Evolutionary conservation across 2,888 invertebrate species (phyloP), one percentile per base, ranked within the genome.

Genomic region (Mongoloraphidia duomilia): DNA sequence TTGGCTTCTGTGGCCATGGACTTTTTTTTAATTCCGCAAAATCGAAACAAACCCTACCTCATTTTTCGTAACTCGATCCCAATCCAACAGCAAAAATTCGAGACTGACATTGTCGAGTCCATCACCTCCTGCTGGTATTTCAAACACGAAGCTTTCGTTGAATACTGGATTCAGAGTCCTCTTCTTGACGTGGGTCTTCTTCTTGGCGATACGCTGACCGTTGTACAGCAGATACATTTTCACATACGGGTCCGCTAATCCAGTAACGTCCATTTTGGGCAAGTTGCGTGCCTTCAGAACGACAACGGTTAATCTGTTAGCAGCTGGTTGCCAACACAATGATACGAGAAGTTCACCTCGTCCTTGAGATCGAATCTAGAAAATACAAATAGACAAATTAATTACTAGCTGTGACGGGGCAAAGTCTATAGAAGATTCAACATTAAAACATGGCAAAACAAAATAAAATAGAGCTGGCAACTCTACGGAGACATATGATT

Each of bases 121-220:
- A 57, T 85, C 87, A 40, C 79, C 78, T 47, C 78, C 77, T 64
- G 72, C 78, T 13, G 93, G 95, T 56, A 97, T 89, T 61, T 97
- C 96, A 66, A 97, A 97, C 48, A 94, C 90, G 70, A 98, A 96
- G 47, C 94, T 94, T 71, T 98, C 97, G 73, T 98, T 98, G 76
- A 95, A 98, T 49, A 98, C 95, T 0, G 97, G 98, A 72, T 93
- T 94, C 59, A 95, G 74, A 1, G 97, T 97, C 49, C 95, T 80
- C 69, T 95, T 97, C 78, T 96, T 96, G 44, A 97, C 95, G 67
- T 96, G 96, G 0, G 97, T 97, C 76, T 97, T 96, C 79, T 96
- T 96, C 76, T 97, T 98, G 44, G 94, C 92, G 60, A 97, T 90
- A 55, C 96, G 83, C 65, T 96, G 95, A n/a, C 92, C 91, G 70